Evolutionary conservation across 2,797 vertebrate genomes (phyloP), one percentile per base, ranked within the genome.

Genomic region (Alectoris magna): DNA sequence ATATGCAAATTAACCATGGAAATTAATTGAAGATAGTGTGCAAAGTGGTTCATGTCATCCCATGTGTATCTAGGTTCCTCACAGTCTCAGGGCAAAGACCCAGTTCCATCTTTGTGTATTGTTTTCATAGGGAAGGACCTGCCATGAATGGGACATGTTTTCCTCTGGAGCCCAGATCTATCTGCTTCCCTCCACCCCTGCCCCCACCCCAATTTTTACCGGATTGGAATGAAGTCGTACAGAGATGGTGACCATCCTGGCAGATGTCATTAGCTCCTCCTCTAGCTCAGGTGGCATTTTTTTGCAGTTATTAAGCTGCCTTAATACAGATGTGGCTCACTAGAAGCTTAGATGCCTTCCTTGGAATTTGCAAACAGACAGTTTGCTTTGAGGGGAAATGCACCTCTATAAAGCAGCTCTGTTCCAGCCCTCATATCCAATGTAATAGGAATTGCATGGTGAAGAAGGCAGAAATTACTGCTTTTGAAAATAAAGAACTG

Each of bases 21-120:
- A 78, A 43, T 6, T 74, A 10, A 14, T 4, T 60, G 39, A 88
- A 88, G 48, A 31, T 3, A 29, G 3, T 2, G 7, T 46, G 38
- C 17, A 59, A 26, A 67, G 6, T 5, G 12, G 29, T 39, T 84
- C 74, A 10, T 4, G 2, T 27, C 36, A n/a, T 18, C 15, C 69
- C 2, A 0, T 6, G 51, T 0, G 10, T 5, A 49, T 38, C 3
- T 26, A 34, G 4, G 5, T 4, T 24, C 1, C 15, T 38, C 56
- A 9, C 0, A 67, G 44, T 4, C 4, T 43, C 39, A 44, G 58
- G 27, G 17, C n/a, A 64, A 69, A 94, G 51, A 43, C 27, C 8
- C 10, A 36, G 14, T 29, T 53, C 43, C 46, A 39, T 16, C 5
- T 29, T 51, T 53, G 3, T n/a, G 39, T 12, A 53, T 7, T 2